Base-by-base conservation (phyloP, 2,113 vertebrate genomes). In the Apus apus region DNA sequence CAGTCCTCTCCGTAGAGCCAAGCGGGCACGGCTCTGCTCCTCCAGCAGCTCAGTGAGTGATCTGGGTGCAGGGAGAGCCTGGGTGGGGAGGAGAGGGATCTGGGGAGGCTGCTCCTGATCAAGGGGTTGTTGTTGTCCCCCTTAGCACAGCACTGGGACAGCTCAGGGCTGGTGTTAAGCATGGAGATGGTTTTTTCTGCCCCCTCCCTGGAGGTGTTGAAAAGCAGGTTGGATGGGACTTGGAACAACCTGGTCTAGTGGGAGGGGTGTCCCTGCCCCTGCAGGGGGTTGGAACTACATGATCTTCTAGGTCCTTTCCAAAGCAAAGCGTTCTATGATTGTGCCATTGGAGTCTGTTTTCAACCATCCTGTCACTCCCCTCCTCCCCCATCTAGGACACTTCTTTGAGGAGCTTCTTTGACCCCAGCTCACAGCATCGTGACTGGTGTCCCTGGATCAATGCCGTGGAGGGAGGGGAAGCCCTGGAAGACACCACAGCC, bases 381-480 rank as follows among this genome's bases (percentile, higher is more conserved):
- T 82, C 56, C 27, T 80, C 3, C 2, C 17, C 11, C 27, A 36
- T 3, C 23, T 96, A 99, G 99, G 99, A 99, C 75, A 74, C 96
- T 7, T 91, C 98, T 71, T 57, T 93, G 51, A 98, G 97, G 95
- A 98, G 96, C 61, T 97, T 98, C 62, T 99, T 99, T 51, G 98
- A 99, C 78, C 99, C 99, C 19, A 90, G 98, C 17, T 97, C 98
- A n/a, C 99, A 99, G 96, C 99, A 99, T 93, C 98, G 99, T 9
- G 98, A 99, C 90, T 99, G 99, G 99, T 99, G 99, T 92, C 99
- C 99, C 20, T 99, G 99, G 99, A 97, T 99, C 71, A 98, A 96
- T 6, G 15, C 81, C 4, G 96, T 95, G 15, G 97, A 97, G 50
- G 97, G 96, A 75, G 93, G 94, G 9, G 89, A 96, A 68, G 19